These are phyloP conservation scores for Bombus waltoni DNA, from an alignment of 1,140 invertebrate species.

Conservation along the genomic window DNA sequence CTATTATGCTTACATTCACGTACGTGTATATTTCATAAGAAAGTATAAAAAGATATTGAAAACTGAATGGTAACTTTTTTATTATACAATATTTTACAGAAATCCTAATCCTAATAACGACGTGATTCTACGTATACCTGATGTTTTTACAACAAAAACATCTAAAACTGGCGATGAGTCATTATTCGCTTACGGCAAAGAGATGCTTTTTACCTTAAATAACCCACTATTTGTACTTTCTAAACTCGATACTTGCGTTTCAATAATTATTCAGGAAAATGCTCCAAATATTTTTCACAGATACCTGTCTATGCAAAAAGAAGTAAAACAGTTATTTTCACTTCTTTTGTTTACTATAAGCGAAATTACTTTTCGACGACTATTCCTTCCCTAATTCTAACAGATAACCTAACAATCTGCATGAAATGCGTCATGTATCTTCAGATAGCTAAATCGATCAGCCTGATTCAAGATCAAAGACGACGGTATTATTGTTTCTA, in stretches of 20 bases:
- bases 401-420: neutral
- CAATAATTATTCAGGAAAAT: neutral
- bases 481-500: neutral
- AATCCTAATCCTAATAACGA: neutral
- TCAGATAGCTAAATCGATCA: neutral
- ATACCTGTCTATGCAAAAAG: neutral
- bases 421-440: neutral
- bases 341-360: neutral
- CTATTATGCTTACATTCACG: conserved; percentile 18
- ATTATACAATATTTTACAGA: neutral
- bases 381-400: neutral
- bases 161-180: neutral
- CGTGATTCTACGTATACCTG: neutral
- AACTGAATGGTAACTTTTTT: neutral
- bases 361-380: neutral
- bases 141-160: neutral
- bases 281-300: neutral
- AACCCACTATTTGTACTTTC: neutral
- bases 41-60: neutral
- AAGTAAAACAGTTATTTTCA: neutral
- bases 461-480: conserved; percentile 3
- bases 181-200: neutral
- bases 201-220: neutral
- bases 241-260: neutral
- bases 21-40: conserved; percentile 3